Percentiles rank a stretch among this genome's conserved stretches.
phyloP scores from a whole-genome alignment of 1,140 invertebrate genomes.

The Drosophila orena region DNA sequence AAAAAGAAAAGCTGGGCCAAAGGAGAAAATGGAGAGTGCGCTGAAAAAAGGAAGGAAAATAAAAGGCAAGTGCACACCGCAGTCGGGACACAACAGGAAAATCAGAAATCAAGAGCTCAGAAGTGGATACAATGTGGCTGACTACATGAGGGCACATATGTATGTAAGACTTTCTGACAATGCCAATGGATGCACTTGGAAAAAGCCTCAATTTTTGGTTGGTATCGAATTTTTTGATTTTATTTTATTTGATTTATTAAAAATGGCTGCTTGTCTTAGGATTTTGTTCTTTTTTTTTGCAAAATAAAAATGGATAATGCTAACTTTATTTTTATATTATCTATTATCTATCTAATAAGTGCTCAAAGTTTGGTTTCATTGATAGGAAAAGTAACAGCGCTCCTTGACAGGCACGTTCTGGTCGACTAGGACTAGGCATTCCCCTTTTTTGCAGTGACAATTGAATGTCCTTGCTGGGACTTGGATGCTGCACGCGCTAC shows the following conservation, averaged over 20 bases:
- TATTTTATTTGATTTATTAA: too few species aligned
- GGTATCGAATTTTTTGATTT: background rate
- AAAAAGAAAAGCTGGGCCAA: background rate
- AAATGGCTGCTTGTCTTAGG: too few species aligned
- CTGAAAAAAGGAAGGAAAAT: constrained; percentile 39
- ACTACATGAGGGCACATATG: constrained; percentile 19
- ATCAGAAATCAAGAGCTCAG: constrained; percentile 68
- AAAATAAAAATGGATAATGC: too few species aligned
- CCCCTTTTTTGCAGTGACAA: background rate
- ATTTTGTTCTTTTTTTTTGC: too few species aligned
- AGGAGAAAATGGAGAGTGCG: constrained; percentile 2
- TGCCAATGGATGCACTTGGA: constrained; percentile 9
- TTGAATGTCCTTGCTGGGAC: constrained; percentile 38
- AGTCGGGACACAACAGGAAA: constrained; percentile 61
- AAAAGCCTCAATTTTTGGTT: background rate
- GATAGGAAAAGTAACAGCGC: too few species aligned
- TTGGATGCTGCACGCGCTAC: constrained; percentile 49
- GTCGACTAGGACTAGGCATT: background rate
- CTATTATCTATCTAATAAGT: too few species aligned
- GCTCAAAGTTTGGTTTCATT: too few species aligned
- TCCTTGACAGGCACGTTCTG: too few species aligned
- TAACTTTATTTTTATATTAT: too few species aligned
- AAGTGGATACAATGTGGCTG: constrained; percentile 47
- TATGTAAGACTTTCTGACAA: constrained; percentile 12
- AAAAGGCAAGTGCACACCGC: constrained; percentile 72